Evolutionary conservation across 2,888 invertebrate genomes (phyloP).

Genomic region (Meta bourneti): DNA sequence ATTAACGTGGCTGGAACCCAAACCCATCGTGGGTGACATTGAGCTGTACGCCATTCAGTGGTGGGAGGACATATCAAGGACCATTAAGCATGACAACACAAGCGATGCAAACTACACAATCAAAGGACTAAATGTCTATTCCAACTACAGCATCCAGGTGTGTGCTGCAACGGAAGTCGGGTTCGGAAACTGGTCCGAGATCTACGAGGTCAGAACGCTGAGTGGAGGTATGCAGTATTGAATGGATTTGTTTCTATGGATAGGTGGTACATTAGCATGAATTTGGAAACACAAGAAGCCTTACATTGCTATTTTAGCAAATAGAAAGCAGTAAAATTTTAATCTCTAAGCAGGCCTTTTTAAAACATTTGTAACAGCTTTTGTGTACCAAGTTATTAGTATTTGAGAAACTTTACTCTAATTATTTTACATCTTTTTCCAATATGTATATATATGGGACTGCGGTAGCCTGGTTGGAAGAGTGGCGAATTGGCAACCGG

Average conservation of each 20-base stretch:
- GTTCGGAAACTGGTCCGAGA: neutral
- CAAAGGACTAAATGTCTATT: conserved; percentile 1
- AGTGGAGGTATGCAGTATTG: conserved; percentile 29
- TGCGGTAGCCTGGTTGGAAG: too few species aligned
- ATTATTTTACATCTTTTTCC: too few species aligned
- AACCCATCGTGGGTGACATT: conserved; percentile 3
- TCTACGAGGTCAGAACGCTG: neutral
- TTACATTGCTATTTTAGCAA: too few species aligned
- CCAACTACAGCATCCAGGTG: conserved; percentile 21
- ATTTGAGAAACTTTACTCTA: too few species aligned
- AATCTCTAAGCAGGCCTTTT: too few species aligned
- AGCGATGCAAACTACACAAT: neutral
- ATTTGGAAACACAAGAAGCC: too few species aligned
- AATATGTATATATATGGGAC: too few species aligned
- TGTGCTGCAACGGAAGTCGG: conserved; percentile 28
- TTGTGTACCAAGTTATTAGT: too few species aligned
- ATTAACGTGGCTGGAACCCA: conserved; percentile 30
- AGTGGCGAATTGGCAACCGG: too few species aligned
- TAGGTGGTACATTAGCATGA: neutral
- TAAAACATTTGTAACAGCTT: too few species aligned
- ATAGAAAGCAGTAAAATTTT: too few species aligned
- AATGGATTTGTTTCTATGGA: too few species aligned
- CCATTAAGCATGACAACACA: neutral
- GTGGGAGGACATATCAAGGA: neutral
- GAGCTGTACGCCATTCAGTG: conserved; percentile 18